phyloP scores from a whole-genome alignment of 2,797 vertebrate species.

The Sebastes iracundus region DNA sequence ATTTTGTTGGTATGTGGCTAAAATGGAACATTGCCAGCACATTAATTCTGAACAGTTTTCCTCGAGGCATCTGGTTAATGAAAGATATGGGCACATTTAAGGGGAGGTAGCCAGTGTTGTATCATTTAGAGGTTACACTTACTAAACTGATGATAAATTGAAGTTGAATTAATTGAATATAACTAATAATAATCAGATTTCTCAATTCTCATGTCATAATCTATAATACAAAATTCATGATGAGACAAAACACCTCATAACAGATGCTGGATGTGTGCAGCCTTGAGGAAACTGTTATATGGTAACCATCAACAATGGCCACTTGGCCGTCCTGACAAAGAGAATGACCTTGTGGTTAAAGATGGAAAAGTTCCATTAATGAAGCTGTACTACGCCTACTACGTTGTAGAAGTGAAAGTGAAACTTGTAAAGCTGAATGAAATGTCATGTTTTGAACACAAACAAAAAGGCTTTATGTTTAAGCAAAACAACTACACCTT shows the following conservation, averaged over 20 bases:
- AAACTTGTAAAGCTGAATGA: no score
- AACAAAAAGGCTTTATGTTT: no score
- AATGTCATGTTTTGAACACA: no score
- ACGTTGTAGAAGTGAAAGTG: no score
- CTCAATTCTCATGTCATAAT: neutral
- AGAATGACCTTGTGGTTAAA: neutral
- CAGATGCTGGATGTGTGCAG: neutral
- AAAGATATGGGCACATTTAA: conserved; percentile 17
- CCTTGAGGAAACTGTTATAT: neutral
- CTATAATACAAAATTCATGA: neutral
- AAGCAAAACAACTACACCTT: no score
- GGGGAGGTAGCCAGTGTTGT: neutral
- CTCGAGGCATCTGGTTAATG: conserved; percentile 49
- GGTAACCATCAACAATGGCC: neutral
- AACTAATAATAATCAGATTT: neutral
- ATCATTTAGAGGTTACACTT: conserved; percentile 19
- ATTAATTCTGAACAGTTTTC: conserved; percentile 48
- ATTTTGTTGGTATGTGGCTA: conserved; percentile 35
- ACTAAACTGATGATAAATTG: conserved; percentile 10
- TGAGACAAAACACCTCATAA: neutral
- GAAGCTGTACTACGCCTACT: no score
- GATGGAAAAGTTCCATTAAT: neutral
- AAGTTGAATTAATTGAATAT: neutral
- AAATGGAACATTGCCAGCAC: conserved; percentile 42
- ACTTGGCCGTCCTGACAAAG: neutral